Evolutionary conservation across 2,113 vertebrate species (phyloP), one percentile per base, ranked within the genome.

Genomic region (Dipodomys stephensi): DNA sequence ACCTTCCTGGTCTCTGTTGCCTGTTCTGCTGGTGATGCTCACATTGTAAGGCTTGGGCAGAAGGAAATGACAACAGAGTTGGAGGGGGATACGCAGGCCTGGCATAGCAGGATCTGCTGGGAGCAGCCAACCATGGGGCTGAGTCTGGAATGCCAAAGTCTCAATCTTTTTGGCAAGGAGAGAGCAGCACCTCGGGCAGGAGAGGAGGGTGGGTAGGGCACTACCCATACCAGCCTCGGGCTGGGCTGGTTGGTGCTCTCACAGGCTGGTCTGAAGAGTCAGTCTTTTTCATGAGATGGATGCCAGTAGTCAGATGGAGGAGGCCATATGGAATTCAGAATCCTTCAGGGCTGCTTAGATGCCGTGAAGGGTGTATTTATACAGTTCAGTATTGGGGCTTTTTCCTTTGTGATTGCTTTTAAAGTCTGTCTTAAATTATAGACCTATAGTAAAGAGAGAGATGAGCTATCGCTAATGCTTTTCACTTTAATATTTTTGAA

Each of bases 101-200:
- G 90, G 87, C 64, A 76, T 4, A 32, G 69, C 91, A 77, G 30
- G 93, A 60, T 22, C 22, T 53, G 62, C 68, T 0, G 7, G 73
- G n/a, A 95, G 87, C 64, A 62, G 64, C 71, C 69, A 90, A 62
- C 88, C 77, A 67, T 93, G 87, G 69, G 91, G 80, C 64, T 93
- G 67, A 27, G 64, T 82, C 84, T 25, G 23, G 68, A 74, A 84
- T 74, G 74, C 87, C 62, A 1, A 28, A 27, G 16, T 93, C 20
- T 80, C 64, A 39, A 1, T 68, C 15, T 71, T 62, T 87, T 85
- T 85, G 84, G 88, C 87, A 83, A 32, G 84, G 57, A 78, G 57
- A 78, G 28, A 25, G 6, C 44, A 71, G 82, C 64, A 68, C 73
- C 27, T 82, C 28, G 53, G 32, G 46, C 10, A 7, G 5, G 35